These are phyloP conservation scores for Medauroidea extradentata DNA, from an alignment of 1,140 invertebrate genomes.

Conservation along the genomic window DNA sequence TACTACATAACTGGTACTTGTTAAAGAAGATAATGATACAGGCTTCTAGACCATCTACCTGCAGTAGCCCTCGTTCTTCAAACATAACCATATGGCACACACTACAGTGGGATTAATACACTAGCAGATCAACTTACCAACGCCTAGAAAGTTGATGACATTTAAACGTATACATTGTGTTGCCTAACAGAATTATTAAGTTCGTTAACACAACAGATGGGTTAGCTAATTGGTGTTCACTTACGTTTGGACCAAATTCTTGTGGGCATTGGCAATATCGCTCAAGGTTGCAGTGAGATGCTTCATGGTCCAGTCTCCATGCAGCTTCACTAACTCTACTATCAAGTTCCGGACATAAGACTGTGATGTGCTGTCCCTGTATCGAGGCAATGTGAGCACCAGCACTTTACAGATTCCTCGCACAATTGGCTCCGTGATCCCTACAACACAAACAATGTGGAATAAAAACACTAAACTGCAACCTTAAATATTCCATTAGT, in stretches of 20 bases:
- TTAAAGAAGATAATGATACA: too few species aligned
- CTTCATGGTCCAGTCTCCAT: conserved; percentile 66
- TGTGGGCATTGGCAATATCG: conserved; percentile 59
- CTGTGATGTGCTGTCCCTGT: conserved; percentile 72
- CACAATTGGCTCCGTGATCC: conserved; percentile 70
- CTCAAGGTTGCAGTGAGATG: conserved; percentile 57
- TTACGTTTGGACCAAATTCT: conserved; percentile 63
- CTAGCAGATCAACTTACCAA: too few species aligned
- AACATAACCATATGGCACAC: too few species aligned
- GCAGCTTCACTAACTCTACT: conserved; percentile 54
- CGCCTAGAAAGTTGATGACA: too few species aligned
- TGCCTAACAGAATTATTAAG: too few species aligned
- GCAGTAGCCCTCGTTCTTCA: too few species aligned
- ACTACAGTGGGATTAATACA: too few species aligned
- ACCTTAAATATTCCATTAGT: conserved; percentile 2
- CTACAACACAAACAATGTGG: conserved; percentile 50
- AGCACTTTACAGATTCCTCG: conserved; percentile 72
- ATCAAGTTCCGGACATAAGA: conserved; percentile 65
- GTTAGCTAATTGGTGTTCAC: conserved; percentile 41
- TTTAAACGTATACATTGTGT: too few species aligned
- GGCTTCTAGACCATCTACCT: too few species aligned
- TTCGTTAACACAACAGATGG: conserved; percentile 13
- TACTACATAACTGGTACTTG: too few species aligned
- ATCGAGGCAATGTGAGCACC: conserved; percentile 66
- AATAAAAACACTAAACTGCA: too few species aligned